Evolutionary conservation across 2,888 invertebrate genomes (phyloP).

Genomic region (Drosophila colorata): DNA sequence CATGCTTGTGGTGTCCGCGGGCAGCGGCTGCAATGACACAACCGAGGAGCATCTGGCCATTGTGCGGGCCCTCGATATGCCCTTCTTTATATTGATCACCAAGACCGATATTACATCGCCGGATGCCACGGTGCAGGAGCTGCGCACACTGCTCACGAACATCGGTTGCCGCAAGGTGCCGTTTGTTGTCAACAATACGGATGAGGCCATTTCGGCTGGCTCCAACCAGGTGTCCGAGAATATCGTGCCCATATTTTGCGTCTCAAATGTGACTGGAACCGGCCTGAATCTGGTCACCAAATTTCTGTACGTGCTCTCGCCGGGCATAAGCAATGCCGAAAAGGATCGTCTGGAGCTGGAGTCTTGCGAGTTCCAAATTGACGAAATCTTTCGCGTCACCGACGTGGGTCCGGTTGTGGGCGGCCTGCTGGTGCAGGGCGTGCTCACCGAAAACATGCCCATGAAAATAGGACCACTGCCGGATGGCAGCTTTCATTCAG

Average conservation of each 20-base stretch:
- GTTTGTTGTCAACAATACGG: constrained; percentile 88
- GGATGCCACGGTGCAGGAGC: constrained; percentile 86
- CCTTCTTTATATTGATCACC: constrained; percentile 96
- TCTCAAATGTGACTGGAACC: constrained; percentile 95
- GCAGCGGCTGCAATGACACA: constrained; percentile 92
- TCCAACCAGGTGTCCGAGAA: constrained; percentile 88
- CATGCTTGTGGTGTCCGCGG: constrained; percentile 93
- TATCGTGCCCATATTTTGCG: constrained; percentile 92
- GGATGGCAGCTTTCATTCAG: constrained; percentile 91
- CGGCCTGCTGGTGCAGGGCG: constrained; percentile 93
- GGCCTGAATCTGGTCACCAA: constrained; percentile 93
- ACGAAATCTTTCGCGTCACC: constrained; percentile 95
- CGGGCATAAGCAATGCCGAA: constrained; percentile 88
- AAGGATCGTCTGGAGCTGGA: constrained; percentile 91
- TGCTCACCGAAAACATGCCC: constrained; percentile 93
- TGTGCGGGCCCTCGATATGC: constrained; percentile 92
- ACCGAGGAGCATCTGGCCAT: constrained; percentile 97
- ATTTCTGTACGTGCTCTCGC: constrained; percentile 93
- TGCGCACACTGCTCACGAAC: constrained; percentile 88
- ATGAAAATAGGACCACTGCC: constrained; percentile 92
- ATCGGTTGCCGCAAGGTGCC: constrained; percentile 89
- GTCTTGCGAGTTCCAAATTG: constrained; percentile 94
- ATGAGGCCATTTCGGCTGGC: constrained; percentile 91
- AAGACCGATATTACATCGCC: constrained; percentile 95
- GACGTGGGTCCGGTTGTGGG: constrained; percentile 94